phyloP scores from a whole-genome alignment of 2,797 vertebrate genomes.

The Margarornis squamiger region DNA sequence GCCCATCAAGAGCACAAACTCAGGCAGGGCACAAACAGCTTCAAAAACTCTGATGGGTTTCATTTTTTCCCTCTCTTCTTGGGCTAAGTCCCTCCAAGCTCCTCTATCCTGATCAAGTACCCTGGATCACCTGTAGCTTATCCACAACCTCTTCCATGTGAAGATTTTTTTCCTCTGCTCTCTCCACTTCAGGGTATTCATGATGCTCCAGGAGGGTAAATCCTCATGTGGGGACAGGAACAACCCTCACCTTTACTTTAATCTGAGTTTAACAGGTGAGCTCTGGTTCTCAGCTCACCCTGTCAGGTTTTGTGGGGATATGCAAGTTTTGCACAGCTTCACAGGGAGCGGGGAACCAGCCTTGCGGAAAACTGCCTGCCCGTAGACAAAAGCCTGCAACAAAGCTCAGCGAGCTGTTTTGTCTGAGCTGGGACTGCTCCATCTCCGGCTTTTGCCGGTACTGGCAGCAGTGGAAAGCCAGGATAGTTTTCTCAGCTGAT shows the following conservation, averaged over 20 bases:
- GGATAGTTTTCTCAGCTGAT: background rate
- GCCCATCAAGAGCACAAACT: background rate
- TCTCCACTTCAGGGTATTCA: background rate
- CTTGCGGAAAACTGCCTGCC: background rate
- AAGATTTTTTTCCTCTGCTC: background rate
- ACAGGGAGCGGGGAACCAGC: background rate
- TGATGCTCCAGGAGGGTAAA: background rate
- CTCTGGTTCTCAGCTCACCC: background rate
- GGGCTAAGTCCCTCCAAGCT: background rate
- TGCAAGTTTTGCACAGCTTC: background rate
- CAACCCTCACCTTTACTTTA: background rate
- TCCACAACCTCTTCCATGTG: background rate
- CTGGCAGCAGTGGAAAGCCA: background rate
- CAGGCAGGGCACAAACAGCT: background rate
- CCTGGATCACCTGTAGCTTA: background rate
- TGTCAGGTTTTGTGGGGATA: accelerated
- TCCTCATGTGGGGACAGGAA: background rate
- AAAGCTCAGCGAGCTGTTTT: background rate
- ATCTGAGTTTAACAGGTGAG: background rate
- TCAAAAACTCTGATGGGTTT: background rate
- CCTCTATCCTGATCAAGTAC: background rate
- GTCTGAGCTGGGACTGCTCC: background rate
- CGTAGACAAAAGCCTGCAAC: background rate
- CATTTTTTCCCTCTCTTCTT: background rate
- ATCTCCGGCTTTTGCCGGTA: background rate